phyloP scores from a whole-genome alignment of 2,797 vertebrate genomes.

The Melanotaenia pygmaea region DNA sequence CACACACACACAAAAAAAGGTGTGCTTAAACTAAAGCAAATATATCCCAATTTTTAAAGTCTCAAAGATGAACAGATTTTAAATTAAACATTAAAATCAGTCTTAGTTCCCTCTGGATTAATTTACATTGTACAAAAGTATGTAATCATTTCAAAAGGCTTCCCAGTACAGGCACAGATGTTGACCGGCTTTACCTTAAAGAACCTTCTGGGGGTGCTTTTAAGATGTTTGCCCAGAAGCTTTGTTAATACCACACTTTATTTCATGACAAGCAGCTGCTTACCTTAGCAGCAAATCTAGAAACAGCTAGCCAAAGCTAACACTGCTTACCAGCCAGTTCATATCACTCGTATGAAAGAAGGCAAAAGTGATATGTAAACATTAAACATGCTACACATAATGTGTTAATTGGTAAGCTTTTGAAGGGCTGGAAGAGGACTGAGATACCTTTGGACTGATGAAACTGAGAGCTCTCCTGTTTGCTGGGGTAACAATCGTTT shows the following conservation, averaged over 20 bases:
- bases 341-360: neutral
- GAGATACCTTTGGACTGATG: neutral
- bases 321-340: neutral
- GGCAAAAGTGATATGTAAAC: neutral
- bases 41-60: too few relatives aligned
- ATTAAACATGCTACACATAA: neutral
- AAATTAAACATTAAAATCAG: too few relatives aligned
- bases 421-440: neutral
- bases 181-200: neutral
- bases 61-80: too few relatives aligned
- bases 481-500: neutral
- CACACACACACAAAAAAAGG: neutral
- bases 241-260: neutral
- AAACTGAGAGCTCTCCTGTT: neutral
- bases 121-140: too few relatives aligned
- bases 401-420: neutral
- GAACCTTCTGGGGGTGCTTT: neutral
- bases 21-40: too few relatives aligned
- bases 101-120: too few relatives aligned
- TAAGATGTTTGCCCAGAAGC: neutral
- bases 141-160: too few relatives aligned
- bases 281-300: neutral
- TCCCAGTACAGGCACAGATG: neutral
- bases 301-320: neutral
- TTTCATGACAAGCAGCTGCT: neutral